Conservation (phyloP, 2,888 invertebrate genomes). For the Melitaea athalia region DNA sequence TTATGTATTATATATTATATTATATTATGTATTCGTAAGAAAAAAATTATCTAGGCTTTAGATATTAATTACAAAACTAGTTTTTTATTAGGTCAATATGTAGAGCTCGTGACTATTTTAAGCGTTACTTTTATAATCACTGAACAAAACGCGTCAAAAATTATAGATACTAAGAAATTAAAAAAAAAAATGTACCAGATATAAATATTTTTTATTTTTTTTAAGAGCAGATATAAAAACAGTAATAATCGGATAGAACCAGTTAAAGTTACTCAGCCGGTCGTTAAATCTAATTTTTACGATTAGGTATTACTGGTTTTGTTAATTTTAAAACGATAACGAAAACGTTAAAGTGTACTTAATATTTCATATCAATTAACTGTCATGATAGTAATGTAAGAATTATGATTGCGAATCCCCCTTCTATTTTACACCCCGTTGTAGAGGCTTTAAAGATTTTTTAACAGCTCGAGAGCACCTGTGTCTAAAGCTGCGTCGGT, state of each 20-base stretch:
- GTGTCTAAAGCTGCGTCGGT: conserved; percentile 49
- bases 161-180: too few relatives aligned
- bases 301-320: neutral
- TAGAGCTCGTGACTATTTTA: too few relatives aligned
- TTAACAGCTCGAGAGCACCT: conserved; percentile 48
- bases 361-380: conserved; percentile 8
- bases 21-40: neutral
- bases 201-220: neutral
- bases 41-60: too few relatives aligned
- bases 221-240: neutral
- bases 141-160: too few relatives aligned
- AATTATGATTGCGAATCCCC: conserved; percentile 29
- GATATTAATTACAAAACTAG: too few relatives aligned
- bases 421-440: conserved; percentile 29
- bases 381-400: conserved; percentile 18
- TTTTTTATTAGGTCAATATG: too few relatives aligned
- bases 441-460: conserved; percentile 19
- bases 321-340: neutral
- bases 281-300: conserved; percentile 1
- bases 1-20: too few relatives aligned
- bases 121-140: too few relatives aligned
- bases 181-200: neutral
- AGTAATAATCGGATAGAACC: neutral
- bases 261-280: neutral
- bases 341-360: neutral